Conservation (phyloP, 30 jellyfish, hydroid and myxozoan genomes). For the Haliclystus octoradiatus region DNA sequence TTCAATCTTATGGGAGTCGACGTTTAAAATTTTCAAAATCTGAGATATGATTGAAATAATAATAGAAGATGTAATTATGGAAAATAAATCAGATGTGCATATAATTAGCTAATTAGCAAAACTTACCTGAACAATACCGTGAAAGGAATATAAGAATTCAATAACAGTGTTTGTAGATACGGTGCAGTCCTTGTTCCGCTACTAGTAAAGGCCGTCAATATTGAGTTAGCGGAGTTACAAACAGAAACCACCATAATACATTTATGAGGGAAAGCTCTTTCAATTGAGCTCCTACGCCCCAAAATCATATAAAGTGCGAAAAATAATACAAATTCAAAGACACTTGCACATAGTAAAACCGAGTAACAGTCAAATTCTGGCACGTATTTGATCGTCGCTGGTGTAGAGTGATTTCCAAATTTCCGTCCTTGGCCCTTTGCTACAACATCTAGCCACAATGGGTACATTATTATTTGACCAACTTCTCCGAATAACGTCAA, state of each 20-base stretch:
- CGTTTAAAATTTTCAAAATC: too few relatives aligned
- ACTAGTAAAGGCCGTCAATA: slow-evolving; percentile 32
- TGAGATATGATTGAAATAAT: too few relatives aligned
- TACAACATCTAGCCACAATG: slow-evolving; percentile 22
- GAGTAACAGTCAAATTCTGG: slow-evolving; percentile 24
- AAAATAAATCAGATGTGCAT: too few relatives aligned
- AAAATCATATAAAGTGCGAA: background rate
- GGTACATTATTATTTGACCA: slow-evolving; percentile 15
- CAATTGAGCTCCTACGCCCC: slow-evolving; percentile 7
- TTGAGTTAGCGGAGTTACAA: slow-evolving; percentile 20
- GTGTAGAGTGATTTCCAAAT: background rate
- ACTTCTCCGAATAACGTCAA: slow-evolving; percentile 20
- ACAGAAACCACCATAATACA: slow-evolving; percentile 13
- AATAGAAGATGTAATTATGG: too few relatives aligned
- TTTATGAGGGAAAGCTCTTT: slow-evolving; percentile 14
- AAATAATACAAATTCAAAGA: slow-evolving; percentile 15
- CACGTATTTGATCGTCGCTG: background rate
- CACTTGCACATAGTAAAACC: slow-evolving; percentile 31
- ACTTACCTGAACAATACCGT: slow-evolving; percentile 21
- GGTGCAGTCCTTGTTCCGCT: slow-evolving; percentile 56
- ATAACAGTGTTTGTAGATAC: slow-evolving; percentile 26
- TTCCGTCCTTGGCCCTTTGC: background rate
- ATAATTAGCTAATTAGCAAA: too few relatives aligned
- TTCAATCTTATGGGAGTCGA: too few relatives aligned
- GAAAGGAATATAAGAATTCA: slow-evolving; percentile 25